Percentiles rank a stretch among this genome's conserved stretches.
Evolutionary conservation across 1,140 invertebrate species (phyloP).

Genomic region (Samia ricini): DNA sequence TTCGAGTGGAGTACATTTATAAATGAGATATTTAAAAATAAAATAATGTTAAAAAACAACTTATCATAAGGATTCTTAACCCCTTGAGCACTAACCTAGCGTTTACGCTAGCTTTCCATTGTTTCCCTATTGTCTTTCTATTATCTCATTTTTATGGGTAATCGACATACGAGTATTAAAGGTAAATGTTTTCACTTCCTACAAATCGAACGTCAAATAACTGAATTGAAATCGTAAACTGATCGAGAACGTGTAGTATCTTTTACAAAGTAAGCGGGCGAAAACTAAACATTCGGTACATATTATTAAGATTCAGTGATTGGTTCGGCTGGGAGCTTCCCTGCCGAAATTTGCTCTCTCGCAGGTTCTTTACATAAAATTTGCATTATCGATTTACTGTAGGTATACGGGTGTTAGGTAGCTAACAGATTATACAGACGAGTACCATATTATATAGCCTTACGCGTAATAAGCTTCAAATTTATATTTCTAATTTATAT

Average conservation of each 20-base stretch:
- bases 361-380: slow-evolving; percentile 62
- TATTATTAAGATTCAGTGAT: slow-evolving; percentile 56
- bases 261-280: slow-evolving; percentile 29
- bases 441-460: too few species aligned
- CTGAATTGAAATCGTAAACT: background rate
- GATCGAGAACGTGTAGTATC: slow-evolving; percentile 9
- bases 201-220: too few species aligned
- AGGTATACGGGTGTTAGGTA: slow-evolving; percentile 36
- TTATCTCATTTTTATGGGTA: too few species aligned
- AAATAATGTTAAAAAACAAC: background rate
- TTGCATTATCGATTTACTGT: slow-evolving; percentile 59
- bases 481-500: too few species aligned
- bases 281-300: slow-evolving; percentile 55
- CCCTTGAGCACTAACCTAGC: too few species aligned
- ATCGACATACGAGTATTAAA: background rate
- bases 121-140: too few species aligned
- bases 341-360: slow-evolving; percentile 48
- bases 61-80: too few species aligned
- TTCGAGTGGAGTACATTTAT: too few species aligned
- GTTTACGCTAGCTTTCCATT: too few species aligned
- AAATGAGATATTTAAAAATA: too few species aligned
- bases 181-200: too few species aligned
- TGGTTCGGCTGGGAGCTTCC: slow-evolving; percentile 33
- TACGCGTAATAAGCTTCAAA: too few species aligned
- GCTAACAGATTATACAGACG: slow-evolving; percentile 55